These are phyloP conservation scores for Protula sp. DNA, from an alignment of 2,888 invertebrate species.

Conservation along the genomic window DNA sequence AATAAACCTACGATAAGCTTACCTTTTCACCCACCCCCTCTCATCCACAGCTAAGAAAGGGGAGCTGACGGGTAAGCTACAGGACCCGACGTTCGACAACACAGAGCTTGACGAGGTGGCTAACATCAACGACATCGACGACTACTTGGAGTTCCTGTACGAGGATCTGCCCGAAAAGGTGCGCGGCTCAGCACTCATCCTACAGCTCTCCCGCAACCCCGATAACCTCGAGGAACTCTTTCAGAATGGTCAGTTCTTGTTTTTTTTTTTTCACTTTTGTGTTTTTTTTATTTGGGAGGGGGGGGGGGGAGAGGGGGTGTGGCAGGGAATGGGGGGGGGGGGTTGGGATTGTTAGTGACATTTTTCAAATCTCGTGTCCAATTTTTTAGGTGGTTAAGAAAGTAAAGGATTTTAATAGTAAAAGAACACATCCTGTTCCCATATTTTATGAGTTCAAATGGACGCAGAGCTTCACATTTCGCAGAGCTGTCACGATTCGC, in stretches of 20 bases:
- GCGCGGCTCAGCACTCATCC: slow-evolving; percentile 78
- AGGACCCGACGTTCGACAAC: slow-evolving; percentile 43
- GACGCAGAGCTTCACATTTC: too few relatives aligned
- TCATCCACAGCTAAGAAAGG: too few relatives aligned
- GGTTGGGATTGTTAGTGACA: too few relatives aligned
- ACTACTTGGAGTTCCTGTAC: slow-evolving; percentile 91
- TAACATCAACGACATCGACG: slow-evolving; percentile 79
- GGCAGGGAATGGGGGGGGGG: not conserved
- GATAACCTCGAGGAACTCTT: slow-evolving; percentile 90
- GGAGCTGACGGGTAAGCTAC: slow-evolving; percentile 31
- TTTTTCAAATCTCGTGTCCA: too few relatives aligned
- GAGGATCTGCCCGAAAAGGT: slow-evolving; percentile 85
- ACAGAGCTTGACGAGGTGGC: slow-evolving; percentile 58
- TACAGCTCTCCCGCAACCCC: slow-evolving; percentile 85
- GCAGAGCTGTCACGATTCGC: too few relatives aligned
- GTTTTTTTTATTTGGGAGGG: not conserved
- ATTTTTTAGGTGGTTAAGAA: too few relatives aligned
- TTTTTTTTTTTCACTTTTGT: not conserved
- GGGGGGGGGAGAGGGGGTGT: not conserved
- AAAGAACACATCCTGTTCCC: too few relatives aligned
- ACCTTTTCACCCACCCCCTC: too few relatives aligned
- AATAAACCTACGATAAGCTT: too few relatives aligned
- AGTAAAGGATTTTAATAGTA: too few relatives aligned
- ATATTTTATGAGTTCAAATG: too few relatives aligned
- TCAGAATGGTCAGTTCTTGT: slow-evolving; percentile 70